Base-by-base conservation (phyloP, 2,888 invertebrate genomes). In the Corbicula japonica region DNA sequence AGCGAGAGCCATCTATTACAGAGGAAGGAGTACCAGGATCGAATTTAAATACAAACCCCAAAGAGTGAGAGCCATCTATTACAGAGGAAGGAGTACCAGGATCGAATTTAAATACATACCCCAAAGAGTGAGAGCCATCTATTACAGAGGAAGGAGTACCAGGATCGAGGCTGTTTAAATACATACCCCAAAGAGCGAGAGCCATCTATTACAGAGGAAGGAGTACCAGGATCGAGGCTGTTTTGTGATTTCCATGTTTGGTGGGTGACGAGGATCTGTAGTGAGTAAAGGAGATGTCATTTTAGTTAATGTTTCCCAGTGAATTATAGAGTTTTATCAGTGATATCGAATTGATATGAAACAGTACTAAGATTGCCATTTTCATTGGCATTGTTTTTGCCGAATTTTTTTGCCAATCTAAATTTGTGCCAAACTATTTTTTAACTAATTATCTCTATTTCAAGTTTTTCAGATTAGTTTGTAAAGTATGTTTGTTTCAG, bases 191-290 rank as follows among this genome's bases (percentile, higher is more conserved):
- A 96, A 94, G 3, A 99, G 94, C 1, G 98, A 98, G 58, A 98
- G 95, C 98, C 98, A 99, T 90, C 98, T 95, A 93, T 98, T 99
- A 94, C 98, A 98, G 86, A 98, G 96, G 87, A 96, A 95, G 0
- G 98, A 98, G 94, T 98, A 99, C 98, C 98, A 98, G 92, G 98
- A 98, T 89, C 97, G 96, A 87, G 97, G 96, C 94, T 98, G 98
- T 10, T 97, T 96, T 32, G 91, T 91, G 35, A 94, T 94, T 56
- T 92, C 92, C 71, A 89, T 88, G 85, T 90, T 91, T 5, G 86
- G 88, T 4, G 83, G 82, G 35, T 87, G 86, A 79, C 69, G n/a
- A 0, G 83, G 79, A 66, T 73, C 83, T 83, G 61, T 8, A 23
- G n/a, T n/a, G 18, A 23, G 50, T 50, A 50, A 15, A 21, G 54